Base-by-base conservation (phyloP, 2,888 invertebrate species). In the Diachrysia chrysitis region DNA sequence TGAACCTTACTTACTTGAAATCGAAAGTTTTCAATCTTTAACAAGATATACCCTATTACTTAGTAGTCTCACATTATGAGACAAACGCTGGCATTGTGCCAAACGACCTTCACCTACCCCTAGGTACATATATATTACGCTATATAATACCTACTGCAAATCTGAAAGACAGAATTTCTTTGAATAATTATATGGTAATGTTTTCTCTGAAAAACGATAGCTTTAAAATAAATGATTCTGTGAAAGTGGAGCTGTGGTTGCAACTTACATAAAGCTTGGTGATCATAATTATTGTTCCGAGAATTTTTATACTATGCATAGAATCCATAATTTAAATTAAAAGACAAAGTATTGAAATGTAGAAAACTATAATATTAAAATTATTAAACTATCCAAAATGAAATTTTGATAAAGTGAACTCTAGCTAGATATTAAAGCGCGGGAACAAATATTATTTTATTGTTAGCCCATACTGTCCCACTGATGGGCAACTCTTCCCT, bases 121-220 rank as follows among this genome's bases (percentile, higher is more conserved):
- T 5, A 7, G 5, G 6, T 42, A 42, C 3, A 5, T 12, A 42
- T 42, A 37, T 37, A 32, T 32, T 32, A 42, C n/a, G 42, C 42
- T 42, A 42, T 6, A 42, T 42, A 6, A n/a, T 42, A 42, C n/a
- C n/a, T n/a, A n/a, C 42, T 42, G n/a, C 42, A 42, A n/a, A 42
- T 42, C n/a, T 42, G 42, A 42, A n/a, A 42, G n/a, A 42, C 42
- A 21, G 58, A 21, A 56, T 23, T 58, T 58, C 58, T 16, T 16
- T 16, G 58, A 42, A 58, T 6, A 37, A 57, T 57, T 37, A 57
- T 37, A 57, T 37, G 57, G 57, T 37, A 37, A 57, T 51, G 14
- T 42, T 2, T 58, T 42, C 37, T 10, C 16, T 16, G 37, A 42
- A 58, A 35, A 57, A 23, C 21, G n/a, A 16, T 16, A 10, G 16